Evolutionary conservation across 2,888 invertebrate species (phyloP).

Genomic region (Dermolepida albohirtum): DNA sequence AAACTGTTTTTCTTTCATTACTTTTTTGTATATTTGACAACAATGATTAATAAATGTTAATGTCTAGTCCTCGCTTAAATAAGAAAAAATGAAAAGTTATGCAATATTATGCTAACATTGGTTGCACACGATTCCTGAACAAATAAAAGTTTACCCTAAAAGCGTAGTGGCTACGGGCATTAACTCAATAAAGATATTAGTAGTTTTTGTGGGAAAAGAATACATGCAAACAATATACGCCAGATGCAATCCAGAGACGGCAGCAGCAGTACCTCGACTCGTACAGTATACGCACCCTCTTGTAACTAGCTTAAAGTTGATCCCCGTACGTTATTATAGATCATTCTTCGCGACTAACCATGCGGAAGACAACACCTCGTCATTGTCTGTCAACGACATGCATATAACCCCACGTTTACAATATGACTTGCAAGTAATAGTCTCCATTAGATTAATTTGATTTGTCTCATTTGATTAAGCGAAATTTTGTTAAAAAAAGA

Average conservation of each 20-base stretch:
- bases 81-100: background rate
- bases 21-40: no score
- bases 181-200: conserved; percentile 41
- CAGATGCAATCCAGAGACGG: conserved; percentile 62
- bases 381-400: conserved; percentile 61
- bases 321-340: conserved; percentile 62
- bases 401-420: conserved; percentile 48
- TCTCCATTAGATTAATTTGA: conserved; percentile 39
- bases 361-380: conserved; percentile 65
- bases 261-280: conserved; percentile 50
- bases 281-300: conserved; percentile 52
- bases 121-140: background rate
- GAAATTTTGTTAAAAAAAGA: background rate
- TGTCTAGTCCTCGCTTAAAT: no score
- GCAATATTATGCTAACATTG: background rate
- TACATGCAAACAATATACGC: conserved; percentile 61
- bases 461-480: conserved; percentile 37
- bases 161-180: conserved; percentile 30
- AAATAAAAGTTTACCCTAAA: conserved; percentile 33
- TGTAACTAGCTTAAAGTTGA: conserved; percentile 63
- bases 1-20: no score
- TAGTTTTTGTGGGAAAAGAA: conserved; percentile 62
- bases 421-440: conserved; percentile 44
- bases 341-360: conserved; percentile 65
- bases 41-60: no score